These are phyloP conservation scores for Brachionus rubens DNA, from an alignment of 1,140 invertebrate species.

Conservation along the genomic window DNA sequence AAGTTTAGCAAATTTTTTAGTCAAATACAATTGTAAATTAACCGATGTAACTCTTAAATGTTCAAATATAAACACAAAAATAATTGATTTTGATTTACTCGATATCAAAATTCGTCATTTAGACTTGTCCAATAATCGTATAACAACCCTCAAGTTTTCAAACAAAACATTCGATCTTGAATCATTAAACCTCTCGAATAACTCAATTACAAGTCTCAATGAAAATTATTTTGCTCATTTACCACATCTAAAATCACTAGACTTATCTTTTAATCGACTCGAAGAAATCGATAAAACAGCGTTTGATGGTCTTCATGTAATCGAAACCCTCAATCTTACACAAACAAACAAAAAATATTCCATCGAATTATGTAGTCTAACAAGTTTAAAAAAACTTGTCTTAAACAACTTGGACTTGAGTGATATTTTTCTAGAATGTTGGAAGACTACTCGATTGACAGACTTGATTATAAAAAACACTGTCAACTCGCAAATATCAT, in stretches of 20 bases:
- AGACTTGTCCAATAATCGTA: not conserved
- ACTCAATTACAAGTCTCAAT: not conserved
- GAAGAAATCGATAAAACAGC: not conserved
- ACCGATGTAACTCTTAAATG: too few species aligned
- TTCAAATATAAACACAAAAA: too few species aligned
- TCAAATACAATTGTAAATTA: too few species aligned
- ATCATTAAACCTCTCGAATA: not conserved
- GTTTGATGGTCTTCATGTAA: not conserved
- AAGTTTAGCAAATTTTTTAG: too few species aligned
- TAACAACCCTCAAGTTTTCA: not conserved
- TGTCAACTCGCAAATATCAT: not conserved
- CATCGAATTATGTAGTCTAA: not conserved
- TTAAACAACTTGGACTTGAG: not conserved
- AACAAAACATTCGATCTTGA: not conserved
- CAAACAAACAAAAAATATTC: not conserved
- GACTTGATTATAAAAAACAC: not conserved
- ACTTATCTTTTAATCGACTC: constrained; percentile 5
- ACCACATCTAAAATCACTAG: not conserved
- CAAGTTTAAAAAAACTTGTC: not conserved
- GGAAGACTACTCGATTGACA: not conserved
- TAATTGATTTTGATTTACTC: not conserved
- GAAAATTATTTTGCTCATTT: constrained; percentile 2
- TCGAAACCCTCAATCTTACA: not conserved
- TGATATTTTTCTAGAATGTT: constrained; percentile 10
- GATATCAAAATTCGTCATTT: not conserved